phyloP scores from a whole-genome alignment of 2,797 vertebrate species.

The Oreochromis mossambicus region DNA sequence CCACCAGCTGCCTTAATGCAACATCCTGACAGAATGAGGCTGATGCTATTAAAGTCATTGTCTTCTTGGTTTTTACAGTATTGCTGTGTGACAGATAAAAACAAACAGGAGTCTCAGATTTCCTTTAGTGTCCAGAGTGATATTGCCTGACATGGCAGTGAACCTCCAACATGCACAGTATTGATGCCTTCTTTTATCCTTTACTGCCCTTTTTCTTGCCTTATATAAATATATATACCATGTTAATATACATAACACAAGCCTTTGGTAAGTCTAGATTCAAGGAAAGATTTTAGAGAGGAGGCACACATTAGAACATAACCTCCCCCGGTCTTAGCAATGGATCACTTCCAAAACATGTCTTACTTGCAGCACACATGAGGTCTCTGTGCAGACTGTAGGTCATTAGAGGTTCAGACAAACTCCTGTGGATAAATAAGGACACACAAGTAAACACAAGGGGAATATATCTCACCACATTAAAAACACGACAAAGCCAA shows the following conservation, averaged over 20 bases:
- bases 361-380: conserved; percentile 95
- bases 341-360: background rate
- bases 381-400: conserved; percentile 91
- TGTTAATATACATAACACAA: background rate
- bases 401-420: conserved; percentile 97
- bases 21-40: conserved; percentile 45
- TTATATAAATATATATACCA: background rate
- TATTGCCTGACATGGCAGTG: background rate
- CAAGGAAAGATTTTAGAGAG: background rate
- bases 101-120: conserved; percentile 32
- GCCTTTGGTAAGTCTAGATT: background rate
- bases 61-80: conserved; percentile 31
- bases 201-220: background rate
- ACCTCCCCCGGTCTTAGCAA: background rate
- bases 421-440: conserved; percentile 80
- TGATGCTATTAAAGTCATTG: conserved; percentile 35
- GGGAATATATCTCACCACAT: background rate
- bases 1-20: conserved; percentile 3
- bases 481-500: background rate
- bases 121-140: background rate
- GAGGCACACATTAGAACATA: background rate
- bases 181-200: background rate
- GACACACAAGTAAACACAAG: background rate
- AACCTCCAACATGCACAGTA: background rate
- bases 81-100: conserved; percentile 17